A percentile compares a stretch with the other conserved stretches of the same genome.
Conservation (phyloP, 2,113 vertebrate species). For the Sprattus sprattus region DNA sequence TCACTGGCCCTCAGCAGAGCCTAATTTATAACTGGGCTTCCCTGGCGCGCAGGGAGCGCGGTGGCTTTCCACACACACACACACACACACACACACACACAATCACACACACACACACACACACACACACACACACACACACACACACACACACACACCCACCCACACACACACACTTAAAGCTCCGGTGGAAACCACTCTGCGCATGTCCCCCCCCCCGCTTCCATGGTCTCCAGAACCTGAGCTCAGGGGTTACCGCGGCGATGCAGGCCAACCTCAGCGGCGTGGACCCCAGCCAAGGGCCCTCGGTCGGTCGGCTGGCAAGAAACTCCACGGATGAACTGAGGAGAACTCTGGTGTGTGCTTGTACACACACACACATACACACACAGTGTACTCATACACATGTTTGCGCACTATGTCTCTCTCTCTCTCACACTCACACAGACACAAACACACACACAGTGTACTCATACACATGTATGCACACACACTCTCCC, state of each 20-base stretch:
- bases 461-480: background rate
- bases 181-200: background rate
- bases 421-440: background rate
- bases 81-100: background rate
- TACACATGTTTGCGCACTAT: background rate
- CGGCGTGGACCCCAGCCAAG: background rate
- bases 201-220: background rate
- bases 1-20: background rate
- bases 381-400: background rate
- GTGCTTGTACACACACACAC: background rate
- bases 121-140: too few species aligned
- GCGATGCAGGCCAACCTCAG: background rate
- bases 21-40: background rate
- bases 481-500: background rate
- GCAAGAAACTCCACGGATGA: background rate
- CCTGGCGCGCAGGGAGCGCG: background rate
- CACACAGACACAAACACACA: background rate
- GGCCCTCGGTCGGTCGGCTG: background rate
- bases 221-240: background rate
- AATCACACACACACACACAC: too few species aligned
- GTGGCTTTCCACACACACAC: background rate
- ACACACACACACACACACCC: too few species aligned
- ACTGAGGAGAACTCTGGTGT: background rate
- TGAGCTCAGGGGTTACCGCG: constrained; percentile 12
- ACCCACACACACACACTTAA: background rate